phyloP scores from a whole-genome alignment of 2,113 vertebrate species.

The Columba janthina region DNA sequence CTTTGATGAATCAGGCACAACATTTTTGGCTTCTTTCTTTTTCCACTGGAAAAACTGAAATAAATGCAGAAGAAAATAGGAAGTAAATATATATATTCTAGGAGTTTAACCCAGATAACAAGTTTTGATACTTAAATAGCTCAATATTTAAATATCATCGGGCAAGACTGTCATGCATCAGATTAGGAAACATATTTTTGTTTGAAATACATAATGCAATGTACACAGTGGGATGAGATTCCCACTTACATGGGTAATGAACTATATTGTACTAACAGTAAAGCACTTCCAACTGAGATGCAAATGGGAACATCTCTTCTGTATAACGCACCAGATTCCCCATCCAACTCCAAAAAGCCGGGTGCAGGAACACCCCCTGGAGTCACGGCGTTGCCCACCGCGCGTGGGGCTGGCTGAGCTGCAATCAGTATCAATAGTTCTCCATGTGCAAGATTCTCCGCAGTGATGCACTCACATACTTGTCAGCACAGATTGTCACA shows the following conservation, averaged over 20 bases:
- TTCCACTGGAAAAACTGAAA: neutral
- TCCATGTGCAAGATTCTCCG: neutral
- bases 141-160: neutral
- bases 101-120: neutral
- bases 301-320: neutral
- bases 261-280: neutral
- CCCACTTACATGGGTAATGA: neutral
- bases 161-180: neutral
- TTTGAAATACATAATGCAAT: neutral
- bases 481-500: neutral
- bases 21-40: neutral
- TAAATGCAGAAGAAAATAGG: neutral
- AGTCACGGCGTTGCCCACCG: no score
- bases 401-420: neutral
- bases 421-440: neutral
- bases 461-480: neutral
- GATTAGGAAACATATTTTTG: neutral
- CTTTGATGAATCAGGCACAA: neutral
- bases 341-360: accelerated
- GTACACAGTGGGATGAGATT: neutral
- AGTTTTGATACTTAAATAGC: neutral
- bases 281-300: neutral
- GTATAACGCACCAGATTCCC: neutral
- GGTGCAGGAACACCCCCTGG: neutral
- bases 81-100: neutral